phyloP scores from a whole-genome alignment of 2,888 invertebrate genomes.

The Macaria liturata region DNA sequence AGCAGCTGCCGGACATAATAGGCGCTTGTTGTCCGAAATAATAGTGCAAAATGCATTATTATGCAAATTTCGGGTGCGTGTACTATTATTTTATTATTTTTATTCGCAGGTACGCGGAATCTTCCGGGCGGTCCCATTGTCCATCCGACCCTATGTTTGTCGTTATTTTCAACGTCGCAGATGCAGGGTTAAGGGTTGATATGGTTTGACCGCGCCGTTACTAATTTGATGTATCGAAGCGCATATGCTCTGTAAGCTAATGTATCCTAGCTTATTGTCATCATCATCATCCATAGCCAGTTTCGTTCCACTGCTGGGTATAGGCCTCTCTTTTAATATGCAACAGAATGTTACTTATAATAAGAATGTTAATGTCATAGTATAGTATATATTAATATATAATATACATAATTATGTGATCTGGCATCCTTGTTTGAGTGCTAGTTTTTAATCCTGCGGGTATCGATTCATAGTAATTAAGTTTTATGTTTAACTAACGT shows the following conservation, averaged over 20 bases:
- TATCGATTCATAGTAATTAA: no score
- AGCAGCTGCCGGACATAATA: slow-evolving; percentile 70
- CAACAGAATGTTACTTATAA: no score
- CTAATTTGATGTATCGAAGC: slow-evolving; percentile 72
- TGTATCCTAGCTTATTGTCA: not conserved
- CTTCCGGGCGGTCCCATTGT: slow-evolving; percentile 67
- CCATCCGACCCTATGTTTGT: slow-evolving; percentile 60
- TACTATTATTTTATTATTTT: slow-evolving; percentile 61
- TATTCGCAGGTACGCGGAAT: slow-evolving; percentile 64
- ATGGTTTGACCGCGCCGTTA: slow-evolving; percentile 56
- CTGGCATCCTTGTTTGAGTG: no score
- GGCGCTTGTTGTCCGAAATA: slow-evolving; percentile 73
- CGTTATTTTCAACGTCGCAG: slow-evolving; percentile 42
- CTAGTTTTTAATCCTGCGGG: no score
- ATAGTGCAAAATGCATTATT: slow-evolving; percentile 74
- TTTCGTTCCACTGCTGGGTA: no score
- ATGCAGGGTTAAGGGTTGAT: slow-evolving; percentile 60
- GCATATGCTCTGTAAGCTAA: slow-evolving; percentile 51
- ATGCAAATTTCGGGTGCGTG: slow-evolving; percentile 68
- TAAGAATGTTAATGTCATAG: no score
- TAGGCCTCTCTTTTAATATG: no score
- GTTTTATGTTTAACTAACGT: no score
- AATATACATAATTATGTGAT: no score
- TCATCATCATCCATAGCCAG: no score
- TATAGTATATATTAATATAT: no score